Base-by-base conservation (phyloP, 2,113 vertebrate genomes). In the human (Homo sapiens) region DNA sequence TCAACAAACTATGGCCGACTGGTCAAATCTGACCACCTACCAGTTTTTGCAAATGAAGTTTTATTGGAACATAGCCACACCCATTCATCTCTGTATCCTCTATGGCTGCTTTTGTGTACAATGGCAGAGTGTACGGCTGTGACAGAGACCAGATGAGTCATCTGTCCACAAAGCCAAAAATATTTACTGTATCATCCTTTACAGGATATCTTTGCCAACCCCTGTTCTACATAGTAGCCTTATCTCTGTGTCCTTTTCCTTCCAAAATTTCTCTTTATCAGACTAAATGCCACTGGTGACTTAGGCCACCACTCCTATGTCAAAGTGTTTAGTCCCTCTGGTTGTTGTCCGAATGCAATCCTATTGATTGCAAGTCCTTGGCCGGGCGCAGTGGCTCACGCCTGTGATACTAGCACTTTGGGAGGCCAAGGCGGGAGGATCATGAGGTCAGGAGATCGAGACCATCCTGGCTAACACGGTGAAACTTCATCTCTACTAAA, bases 1-100 rank as follows among this genome's bases (percentile, higher is more conserved):
- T 73, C 20, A 20, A 18, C 61, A 50, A 72, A 72, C 76, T 91
- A 40, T 25, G 43, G 38, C 35, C 13, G 14, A 0, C 12, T 23
- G n/a, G 40, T 11, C 82, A 78, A 87, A 90, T 45, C 50, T 68
- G 55, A 85, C 4, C 5, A 4, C 25, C 48, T 2, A 17, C 38
- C n/a, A 32, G 76, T n/a, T 87, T 90, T 93, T 97, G 16, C 82
- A 78, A 96, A 90, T 55, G 55, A 82, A 76, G 52, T 45, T 57
- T 88, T 79, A 66, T 32, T 64, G 35, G 75, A 87, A 91, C 45
- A 72, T 35, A 59, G 32, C 18, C 23, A 43, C 16, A 45, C 2
- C 35, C 57, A 43, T 90, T 68, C 16, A 43, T 38, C 23, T 86
- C 64, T 1, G 1, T n/a, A 86, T 75, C n/a, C 9, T 25, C 8